Percentiles rank a stretch among this genome's conserved stretches.
These are phyloP conservation scores for Pseudomyrmex cubaensis DNA, from an alignment of 1,140 invertebrate species.

Conservation along the genomic window DNA sequence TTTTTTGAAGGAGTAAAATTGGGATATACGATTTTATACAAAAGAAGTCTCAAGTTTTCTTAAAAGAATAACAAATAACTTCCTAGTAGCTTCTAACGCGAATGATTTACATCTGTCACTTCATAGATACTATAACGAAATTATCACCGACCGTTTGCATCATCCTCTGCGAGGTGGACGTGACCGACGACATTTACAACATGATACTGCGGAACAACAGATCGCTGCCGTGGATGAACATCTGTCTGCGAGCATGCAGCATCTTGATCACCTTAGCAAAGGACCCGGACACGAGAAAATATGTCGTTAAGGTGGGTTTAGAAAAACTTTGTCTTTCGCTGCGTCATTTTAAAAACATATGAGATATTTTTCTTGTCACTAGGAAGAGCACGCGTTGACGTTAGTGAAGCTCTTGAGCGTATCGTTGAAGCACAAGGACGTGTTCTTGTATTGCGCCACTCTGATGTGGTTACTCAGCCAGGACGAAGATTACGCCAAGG, in stretches of 20 bases:
- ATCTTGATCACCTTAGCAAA: constrained; percentile 81
- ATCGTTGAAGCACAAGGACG: constrained; percentile 33
- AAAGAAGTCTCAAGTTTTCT: neutral
- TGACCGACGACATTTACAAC: constrained; percentile 77
- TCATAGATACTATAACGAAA: constrained; percentile 78
- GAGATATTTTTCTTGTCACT: neutral
- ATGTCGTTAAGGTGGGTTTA: constrained; percentile 61
- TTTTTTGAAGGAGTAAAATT: too few species aligned
- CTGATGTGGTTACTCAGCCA: constrained; percentile 52
- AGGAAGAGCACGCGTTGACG: constrained; percentile 38
- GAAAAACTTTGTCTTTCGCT: constrained; percentile 26
- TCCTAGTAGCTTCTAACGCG: neutral
- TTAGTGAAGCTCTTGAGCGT: constrained; percentile 35
- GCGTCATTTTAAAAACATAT: neutral
- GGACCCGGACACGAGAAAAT: constrained; percentile 70
- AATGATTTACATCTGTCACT: constrained; percentile 26
- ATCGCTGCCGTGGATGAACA: constrained; percentile 81
- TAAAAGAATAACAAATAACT: neutral
- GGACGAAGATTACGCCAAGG: constrained; percentile 48
- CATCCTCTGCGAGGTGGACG: constrained; percentile 72
- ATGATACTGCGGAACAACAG: constrained; percentile 77
- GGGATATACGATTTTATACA: neutral
- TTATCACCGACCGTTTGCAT: constrained; percentile 76
- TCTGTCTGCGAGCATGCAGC: constrained; percentile 76
- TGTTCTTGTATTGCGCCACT: constrained; percentile 55